Base-by-base conservation (phyloP, 2,113 vertebrate species). In the Tupaia chinensis region DNA sequence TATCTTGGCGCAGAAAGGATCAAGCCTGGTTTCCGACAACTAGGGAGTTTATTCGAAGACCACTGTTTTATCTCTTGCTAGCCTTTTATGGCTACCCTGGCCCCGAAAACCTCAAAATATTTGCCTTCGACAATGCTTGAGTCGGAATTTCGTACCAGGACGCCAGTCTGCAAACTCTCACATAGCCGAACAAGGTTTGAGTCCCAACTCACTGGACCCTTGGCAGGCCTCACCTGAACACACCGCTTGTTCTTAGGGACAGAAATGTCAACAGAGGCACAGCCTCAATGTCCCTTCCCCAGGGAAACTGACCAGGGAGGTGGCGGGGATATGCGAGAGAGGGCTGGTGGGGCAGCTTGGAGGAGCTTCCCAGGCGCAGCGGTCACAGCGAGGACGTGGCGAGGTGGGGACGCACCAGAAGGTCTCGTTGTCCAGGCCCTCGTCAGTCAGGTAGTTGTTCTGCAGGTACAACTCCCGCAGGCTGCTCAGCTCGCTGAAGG, bases 381-480 rank as follows among this genome's bases (percentile, higher is more conserved):
- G 22, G 70, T 60, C 70, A 54, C 3, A 2, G 3, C 0, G 29
- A 20, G 74, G 89, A 7, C 19, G 3, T 4, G 11, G 34, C 10
- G 34, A 25, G 29, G 16, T 0, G 7, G 19, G 69, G 58, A 63
- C 98, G 98, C 97, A 99, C 99, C 99, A 99, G 98, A 99, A 99
- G 29, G 99, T 99, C 97, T 99, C 99, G 0, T 99, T 99, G 98
- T 99, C 99, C 98, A 99, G 99, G 85, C 99, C 99, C 19, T 99
- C 99, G 2, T 99, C 99, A 25, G 98, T 99, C 96, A 99, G 98
- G 73, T 99, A 98, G 97, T 99, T 99, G 97, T 99, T 99, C 98
- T 99, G 99, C 69, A 99, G 98, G 97, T 99, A 99, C 22, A 99
- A 98, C 97, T 99, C 99, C 27, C 99, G 98, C 53, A 99, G 99